These are phyloP conservation scores for Amblyopsis hoosieri DNA, from an alignment of 2,797 vertebrate genomes.

Conservation along the genomic window DNA sequence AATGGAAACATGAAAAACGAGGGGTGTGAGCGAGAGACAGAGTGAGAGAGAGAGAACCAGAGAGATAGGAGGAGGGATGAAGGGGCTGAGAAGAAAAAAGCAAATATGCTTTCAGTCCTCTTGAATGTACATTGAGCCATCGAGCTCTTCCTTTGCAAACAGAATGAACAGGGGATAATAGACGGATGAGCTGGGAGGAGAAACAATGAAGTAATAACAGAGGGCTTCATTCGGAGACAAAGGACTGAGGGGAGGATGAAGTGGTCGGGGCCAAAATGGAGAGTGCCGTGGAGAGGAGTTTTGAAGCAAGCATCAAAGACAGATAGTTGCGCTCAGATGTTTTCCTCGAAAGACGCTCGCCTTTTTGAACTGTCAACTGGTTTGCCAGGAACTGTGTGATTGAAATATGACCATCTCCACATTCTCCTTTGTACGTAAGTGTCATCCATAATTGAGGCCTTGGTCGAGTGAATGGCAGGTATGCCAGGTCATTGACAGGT, in stretches of 20 bases:
- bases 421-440: conserved; percentile 42
- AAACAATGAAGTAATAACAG: conserved; percentile 65
- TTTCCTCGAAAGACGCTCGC: conserved; percentile 23
- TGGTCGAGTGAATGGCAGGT: conserved; percentile 45
- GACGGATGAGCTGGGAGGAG: conserved; percentile 52
- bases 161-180: conserved; percentile 66
- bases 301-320: neutral
- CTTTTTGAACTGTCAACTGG: conserved; percentile 32
- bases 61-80: conserved; percentile 52
- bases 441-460: conserved; percentile 58
- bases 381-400: conserved; percentile 13
- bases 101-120: conserved; percentile 63
- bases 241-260: conserved; percentile 55
- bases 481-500: conserved; percentile 71
- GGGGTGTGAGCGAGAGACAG: conserved; percentile 47
- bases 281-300: conserved; percentile 3
- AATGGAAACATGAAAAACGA: conserved; percentile 70
- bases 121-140: conserved; percentile 70
- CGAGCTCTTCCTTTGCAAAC: conserved; percentile 65
- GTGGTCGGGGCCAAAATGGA: conserved; percentile 36
- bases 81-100: conserved; percentile 33
- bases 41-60: conserved; percentile 4
- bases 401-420: conserved; percentile 44
- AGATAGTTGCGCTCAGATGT: neutral
- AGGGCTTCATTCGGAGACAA: conserved; percentile 56